Evolutionary conservation across 1,140 invertebrate genomes (phyloP), one percentile per base, ranked within the genome.

Genomic region (Drosophila trapezifrons): DNA sequence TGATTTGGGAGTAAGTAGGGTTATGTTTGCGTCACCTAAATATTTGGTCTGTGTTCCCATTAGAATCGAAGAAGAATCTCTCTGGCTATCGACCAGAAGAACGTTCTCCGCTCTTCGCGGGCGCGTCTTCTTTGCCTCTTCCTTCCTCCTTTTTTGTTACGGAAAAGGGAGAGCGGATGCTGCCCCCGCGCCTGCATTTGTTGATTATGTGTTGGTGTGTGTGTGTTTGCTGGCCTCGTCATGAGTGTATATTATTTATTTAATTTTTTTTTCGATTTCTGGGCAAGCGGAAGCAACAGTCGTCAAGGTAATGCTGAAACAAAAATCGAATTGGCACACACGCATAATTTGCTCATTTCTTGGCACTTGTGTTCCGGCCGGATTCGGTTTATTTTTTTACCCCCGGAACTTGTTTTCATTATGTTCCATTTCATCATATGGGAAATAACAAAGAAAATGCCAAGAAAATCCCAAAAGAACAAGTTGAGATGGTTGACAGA

Each of bases 21-120:
- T 87, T 87, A 87, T 87, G 83, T 87, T 87, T 87, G 83, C 83
- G 79, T 87, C 83, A 87, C 83, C 79, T 73, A 87, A 83, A 87
- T 89, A 83, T 67, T 79, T 77, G 67, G 62, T n/a, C 20, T 54
- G 42, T 73, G 58, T 73, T 75, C 72, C 66, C 66, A 84, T 65
- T 76, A 65, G 38, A 56, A 55, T 69, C 9, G 18, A 32, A 10
- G 18, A 59, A 51, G 57, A 59, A 49, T 47, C 43, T 51, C 27
- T 40, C 37, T 47, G 9, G 37, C 35, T 17, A 12, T 13, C 17
- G 18, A 4, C 18, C 32, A 45, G 32, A 70, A 71, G 67, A 71
- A 38, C 32, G 40, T 56, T 71, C 67, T 70, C 9, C 64, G 40
- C 40, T 56, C 66, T 70, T 56, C 6, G 42, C n/a, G 32, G n/a